Conservation (phyloP, 1,140 invertebrate genomes). For the Tetragonula clypearis region DNA sequence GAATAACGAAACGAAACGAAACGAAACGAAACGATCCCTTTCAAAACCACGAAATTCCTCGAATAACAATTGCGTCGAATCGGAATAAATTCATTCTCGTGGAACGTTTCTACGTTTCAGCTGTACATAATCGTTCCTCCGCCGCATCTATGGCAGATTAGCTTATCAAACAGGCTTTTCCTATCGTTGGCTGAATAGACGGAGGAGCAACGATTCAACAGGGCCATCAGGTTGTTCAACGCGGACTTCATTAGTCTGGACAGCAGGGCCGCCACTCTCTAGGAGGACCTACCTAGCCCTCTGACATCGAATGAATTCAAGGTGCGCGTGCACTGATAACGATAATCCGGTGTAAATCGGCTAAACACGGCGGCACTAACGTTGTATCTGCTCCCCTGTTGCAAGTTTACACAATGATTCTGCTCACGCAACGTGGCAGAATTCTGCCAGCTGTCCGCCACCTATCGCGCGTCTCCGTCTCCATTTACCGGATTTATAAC, state of each 20-base stretch:
- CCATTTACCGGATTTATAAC: conserved; percentile 12
- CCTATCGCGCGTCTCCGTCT: conserved; percentile 9
- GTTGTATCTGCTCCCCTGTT: conserved; percentile 30
- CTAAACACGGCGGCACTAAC: conserved; percentile 35
- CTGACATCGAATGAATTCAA: conserved; percentile 36
- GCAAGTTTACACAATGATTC: conserved; percentile 49
- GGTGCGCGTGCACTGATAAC: conserved; percentile 50
- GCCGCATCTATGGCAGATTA: neutral
- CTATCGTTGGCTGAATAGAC: neutral
- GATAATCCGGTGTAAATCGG: conserved; percentile 53
- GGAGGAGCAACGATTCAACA: conserved; percentile 26
- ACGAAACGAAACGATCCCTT: neutral
- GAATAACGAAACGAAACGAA: neutral
- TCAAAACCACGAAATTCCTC: neutral
- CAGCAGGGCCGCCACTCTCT: neutral
- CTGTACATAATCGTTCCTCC: too few species aligned
- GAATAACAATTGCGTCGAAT: neutral
- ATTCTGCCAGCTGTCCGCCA: conserved; percentile 29
- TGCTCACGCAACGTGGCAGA: conserved; percentile 42
- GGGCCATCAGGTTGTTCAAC: conserved; percentile 30
- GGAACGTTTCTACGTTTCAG: neutral
- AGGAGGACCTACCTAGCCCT: neutral
- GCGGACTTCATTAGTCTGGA: conserved; percentile 29
- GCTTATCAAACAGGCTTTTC: conserved; percentile 2
- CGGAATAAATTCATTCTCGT: neutral